Base-by-base conservation (phyloP, 2,113 vertebrate genomes). In the Dipodomys ordii region DNA sequence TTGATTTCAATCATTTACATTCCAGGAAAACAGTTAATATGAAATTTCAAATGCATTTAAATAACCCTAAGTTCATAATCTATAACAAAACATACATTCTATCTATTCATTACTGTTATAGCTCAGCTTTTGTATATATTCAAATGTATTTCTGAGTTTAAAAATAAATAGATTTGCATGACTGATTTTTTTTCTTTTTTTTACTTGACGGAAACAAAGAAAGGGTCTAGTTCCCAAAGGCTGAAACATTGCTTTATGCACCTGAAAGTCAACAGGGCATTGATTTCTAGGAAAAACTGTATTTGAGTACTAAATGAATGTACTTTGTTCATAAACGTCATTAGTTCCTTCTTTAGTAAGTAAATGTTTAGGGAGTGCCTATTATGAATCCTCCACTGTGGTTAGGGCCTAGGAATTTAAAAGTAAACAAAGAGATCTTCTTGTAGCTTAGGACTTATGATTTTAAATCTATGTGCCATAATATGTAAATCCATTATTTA, bases 271-370 rank as follows among this genome's bases (percentile, higher is more conserved):
- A 79, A 23, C 71, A 11, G 22, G 5, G 3, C 22, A 76, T 18
- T 71, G 18, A 80, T 89, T n/a, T 91, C 32, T 39, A 57, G 19
- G 60, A 64, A 88, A 88, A 53, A 1, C 1, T 15, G 3, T 72
- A 74, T 32, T 89, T 69, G 73, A 74, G 67, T 76, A 8, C 15
- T 71, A 12, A 94, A 69, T 86, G 78, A 44, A 76, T 60, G 1
- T 53, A 91, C 60, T 81, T 94, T 60, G 10, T 49, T 74, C 18
- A 81, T 81, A 77, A 71, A 80, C 53, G 85, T 90, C 53, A 91
- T 20, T 87, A 89, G 69, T 60, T 74, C 16, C 18, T 6, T 69
- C 72, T 65, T 87, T 53, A 78, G 32, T 77, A 67, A 92, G 76
- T 22, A 83, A 19, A 2, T 74, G 49, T 44, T 27, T 60, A 72